Base-by-base conservation (phyloP, 2,888 invertebrate genomes). In the Drosophila paramelanica region DNA sequence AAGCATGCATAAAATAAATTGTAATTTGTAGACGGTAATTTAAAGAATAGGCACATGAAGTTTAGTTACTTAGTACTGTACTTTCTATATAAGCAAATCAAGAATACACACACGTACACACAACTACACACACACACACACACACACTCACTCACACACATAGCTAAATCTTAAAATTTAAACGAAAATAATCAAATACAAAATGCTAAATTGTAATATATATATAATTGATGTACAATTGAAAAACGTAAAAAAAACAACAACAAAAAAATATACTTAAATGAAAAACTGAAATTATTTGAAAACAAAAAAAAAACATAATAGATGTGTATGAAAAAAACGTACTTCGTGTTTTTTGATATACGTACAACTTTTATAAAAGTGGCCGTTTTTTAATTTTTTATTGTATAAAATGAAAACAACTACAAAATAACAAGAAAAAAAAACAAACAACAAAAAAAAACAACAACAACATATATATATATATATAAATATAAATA, bases 1-100 rank as follows among this genome's bases (percentile, higher is more conserved):
- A 68, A 67, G 53, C 49, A 79, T 58, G 61, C 65, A 73, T 70
- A 77, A 69, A 87, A 80, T 77, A 72, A 81, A 81, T 66, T 89
- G 77, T 88, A 86, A 79, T 82, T 68, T 77, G 50, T 88, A 85
- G 89, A 77, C 60, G 70, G 65, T 83, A 83, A 88, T 87, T 77
- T 84, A 64, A 87, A 50, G 61, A 66, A 68, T 88, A 83, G 88
- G 82, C 83, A 84, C 83, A 74, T 73, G 74, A 79, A 82, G 83
- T 88, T 83, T 88, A 88, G 88, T 79, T 83, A 85, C 85, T 89
- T 86, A 89, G 88, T 86, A 85, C 82, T 85, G 88, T 89, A 86
- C 82, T 86, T 77, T 89, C 77, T 81, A 66, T 77, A 77, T 81
- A 81, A 78, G 75, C 60, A 61, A 72, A 69, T 43, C 60, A 20